These are phyloP conservation scores for Grammomys dolichurus DNA, from an alignment of 2,113 vertebrate genomes.

Conservation along the genomic window DNA sequence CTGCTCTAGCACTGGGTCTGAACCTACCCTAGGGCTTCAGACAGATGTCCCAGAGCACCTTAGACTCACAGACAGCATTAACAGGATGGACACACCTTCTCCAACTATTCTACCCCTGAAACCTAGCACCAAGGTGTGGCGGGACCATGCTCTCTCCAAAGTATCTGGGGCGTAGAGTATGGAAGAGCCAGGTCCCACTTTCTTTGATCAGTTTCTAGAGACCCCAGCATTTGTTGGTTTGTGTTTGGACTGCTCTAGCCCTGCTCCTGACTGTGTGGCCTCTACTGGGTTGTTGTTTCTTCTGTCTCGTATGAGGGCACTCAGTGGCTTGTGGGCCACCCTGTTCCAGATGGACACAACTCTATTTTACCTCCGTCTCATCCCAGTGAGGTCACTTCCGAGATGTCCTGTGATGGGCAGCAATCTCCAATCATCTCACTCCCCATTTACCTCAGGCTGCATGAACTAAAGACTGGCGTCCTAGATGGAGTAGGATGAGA, in stretches of 20 bases:
- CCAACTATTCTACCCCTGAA: not conserved
- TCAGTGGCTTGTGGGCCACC: not conserved
- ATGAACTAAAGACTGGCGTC: too few relatives aligned
- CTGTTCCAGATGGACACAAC: rapidly evolving
- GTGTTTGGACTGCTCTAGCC: rapidly evolving
- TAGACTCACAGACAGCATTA: not conserved
- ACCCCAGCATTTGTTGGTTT: rapidly evolving
- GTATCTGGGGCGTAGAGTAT: not conserved
- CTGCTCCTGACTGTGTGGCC: not conserved
- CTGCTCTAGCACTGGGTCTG: not conserved
- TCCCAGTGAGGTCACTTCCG: not conserved
- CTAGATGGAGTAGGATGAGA: not conserved
- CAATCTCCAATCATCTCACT: rapidly evolving
- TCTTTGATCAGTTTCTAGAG: not conserved
- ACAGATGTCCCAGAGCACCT: not conserved
- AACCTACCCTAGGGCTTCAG: not conserved
- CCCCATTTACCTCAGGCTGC: not conserved
- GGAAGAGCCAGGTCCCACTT: too few relatives aligned
- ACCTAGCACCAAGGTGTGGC: not conserved
- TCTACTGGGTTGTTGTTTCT: not conserved
- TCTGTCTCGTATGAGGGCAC: not conserved
- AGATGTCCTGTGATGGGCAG: not conserved
- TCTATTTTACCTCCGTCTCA: not conserved
- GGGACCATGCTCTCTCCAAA: rapidly evolving
- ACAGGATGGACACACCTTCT: not conserved